Conservation (phyloP, 1,140 invertebrate species). For the Pissodes strobi region DNA sequence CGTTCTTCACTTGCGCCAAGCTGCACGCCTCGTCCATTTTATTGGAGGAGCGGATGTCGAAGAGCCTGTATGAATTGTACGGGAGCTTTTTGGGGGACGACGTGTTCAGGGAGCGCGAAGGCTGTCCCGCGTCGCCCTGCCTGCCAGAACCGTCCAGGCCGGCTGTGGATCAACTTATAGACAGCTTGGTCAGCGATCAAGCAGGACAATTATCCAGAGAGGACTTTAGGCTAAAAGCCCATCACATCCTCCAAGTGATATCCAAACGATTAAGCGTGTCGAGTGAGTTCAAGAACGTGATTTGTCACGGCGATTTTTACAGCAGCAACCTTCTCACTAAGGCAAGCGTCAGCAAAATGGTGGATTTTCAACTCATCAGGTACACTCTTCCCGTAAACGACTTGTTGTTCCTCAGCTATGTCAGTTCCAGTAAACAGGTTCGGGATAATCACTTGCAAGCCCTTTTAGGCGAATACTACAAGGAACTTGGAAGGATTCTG, state of each 20-base stretch:
- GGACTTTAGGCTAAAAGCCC: neutral
- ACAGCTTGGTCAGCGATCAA: neutral
- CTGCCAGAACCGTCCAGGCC: neutral
- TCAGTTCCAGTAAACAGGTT: neutral
- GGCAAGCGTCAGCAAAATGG: neutral
- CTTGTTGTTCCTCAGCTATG: neutral
- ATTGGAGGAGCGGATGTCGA: too few species aligned
- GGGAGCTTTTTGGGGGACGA: conserved; percentile 1
- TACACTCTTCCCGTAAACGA: neutral
- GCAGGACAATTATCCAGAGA: neutral
- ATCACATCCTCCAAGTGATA: neutral
- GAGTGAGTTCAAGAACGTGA: neutral
- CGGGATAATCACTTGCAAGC: neutral
- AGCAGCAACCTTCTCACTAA: neutral
- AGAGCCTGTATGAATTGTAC: conserved; percentile 1
- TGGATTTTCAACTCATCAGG: neutral
- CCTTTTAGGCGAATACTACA: neutral
- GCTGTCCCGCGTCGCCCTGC: too few species aligned
- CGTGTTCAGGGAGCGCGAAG: neutral
- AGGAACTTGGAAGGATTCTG: neutral
- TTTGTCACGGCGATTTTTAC: neutral
- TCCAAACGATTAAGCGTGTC: neutral
- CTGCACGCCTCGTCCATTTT: too few species aligned
- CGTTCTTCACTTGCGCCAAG: too few species aligned
- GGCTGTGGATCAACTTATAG: neutral